Conservation (phyloP, 2,797 vertebrate genomes). For the Brotula barbata region DNA sequence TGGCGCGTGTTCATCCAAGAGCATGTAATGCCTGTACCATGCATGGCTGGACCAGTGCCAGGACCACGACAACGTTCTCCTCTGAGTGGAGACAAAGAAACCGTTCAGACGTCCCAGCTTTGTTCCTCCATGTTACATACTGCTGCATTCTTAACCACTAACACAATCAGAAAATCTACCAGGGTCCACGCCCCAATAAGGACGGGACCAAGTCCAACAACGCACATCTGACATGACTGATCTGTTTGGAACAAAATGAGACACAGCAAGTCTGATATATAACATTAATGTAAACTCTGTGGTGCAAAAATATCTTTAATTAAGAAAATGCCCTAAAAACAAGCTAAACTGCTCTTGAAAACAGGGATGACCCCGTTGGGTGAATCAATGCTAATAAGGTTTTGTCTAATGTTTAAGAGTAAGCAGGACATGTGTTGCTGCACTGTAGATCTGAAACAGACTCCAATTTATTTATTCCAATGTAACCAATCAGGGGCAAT, state of each 20-base stretch:
- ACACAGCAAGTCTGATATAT: too few species aligned
- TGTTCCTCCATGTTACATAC: conserved; percentile 42
- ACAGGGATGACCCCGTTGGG: conserved; percentile 17
- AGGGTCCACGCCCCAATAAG: background rate
- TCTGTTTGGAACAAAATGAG: too few species aligned
- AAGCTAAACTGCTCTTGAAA: conserved; percentile 25
- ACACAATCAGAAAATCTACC: conserved; percentile 26
- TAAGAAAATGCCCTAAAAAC: background rate
- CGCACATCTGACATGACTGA: too few species aligned
- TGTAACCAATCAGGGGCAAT: conserved; percentile 66
- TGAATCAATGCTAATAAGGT: conserved; percentile 32
- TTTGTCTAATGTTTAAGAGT: conserved; percentile 11
- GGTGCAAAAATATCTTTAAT: too few species aligned
- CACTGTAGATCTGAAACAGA: conserved; percentile 42
- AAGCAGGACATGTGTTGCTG: conserved; percentile 30
- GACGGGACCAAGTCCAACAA: too few species aligned
- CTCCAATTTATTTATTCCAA: conserved; percentile 68
- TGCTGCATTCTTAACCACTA: conserved; percentile 34
- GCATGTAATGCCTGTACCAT: conserved; percentile 60
- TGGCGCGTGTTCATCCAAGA: conserved; percentile 48
- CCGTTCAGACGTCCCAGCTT: conserved; percentile 60
- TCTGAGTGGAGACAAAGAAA: conserved; percentile 50
- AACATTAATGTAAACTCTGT: too few species aligned
- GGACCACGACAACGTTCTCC: conserved; percentile 62
- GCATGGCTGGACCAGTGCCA: conserved; percentile 64